Conservation (phyloP, 1,140 invertebrate species). For the Lamellibrachia luymesi region DNA sequence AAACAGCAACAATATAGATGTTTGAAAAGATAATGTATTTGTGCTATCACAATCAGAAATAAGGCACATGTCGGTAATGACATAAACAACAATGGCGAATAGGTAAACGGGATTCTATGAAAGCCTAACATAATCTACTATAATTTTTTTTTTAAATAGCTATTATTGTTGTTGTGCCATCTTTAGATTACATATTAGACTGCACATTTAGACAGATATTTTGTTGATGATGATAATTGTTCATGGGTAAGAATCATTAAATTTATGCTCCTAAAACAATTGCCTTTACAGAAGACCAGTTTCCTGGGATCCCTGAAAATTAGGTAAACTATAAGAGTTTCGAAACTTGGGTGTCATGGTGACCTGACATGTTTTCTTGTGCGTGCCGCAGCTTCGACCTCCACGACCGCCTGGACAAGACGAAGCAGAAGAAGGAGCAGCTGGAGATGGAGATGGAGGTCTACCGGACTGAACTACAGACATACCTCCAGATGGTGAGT, state of each 20-base stretch:
- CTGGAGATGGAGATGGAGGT: slow-evolving; percentile 16
- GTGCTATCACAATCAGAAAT: too few relatives aligned
- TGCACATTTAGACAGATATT: background rate
- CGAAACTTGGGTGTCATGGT: background rate
- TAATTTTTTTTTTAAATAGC: background rate
- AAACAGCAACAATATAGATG: too few relatives aligned
- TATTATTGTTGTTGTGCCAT: background rate
- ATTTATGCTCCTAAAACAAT: background rate
- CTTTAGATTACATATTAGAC: background rate
- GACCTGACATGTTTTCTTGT: background rate
- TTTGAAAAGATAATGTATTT: too few relatives aligned
- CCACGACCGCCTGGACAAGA: background rate
- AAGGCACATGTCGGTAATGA: background rate
- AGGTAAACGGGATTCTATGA: too few relatives aligned
- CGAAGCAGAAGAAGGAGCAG: slow-evolving; percentile 18
- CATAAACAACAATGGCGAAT: background rate
- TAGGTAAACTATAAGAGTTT: background rate
- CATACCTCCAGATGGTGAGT: slow-evolving; percentile 18
- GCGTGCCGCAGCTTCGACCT: background rate
- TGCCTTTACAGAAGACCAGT: background rate
- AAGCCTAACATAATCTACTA: background rate
- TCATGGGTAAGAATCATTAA: background rate
- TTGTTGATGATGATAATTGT: background rate
- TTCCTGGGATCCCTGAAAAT: background rate
- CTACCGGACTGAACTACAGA: slow-evolving; percentile 8